phyloP scores from a whole-genome alignment of 2,113 vertebrate species.

The Xiphophorus couchianus region DNA sequence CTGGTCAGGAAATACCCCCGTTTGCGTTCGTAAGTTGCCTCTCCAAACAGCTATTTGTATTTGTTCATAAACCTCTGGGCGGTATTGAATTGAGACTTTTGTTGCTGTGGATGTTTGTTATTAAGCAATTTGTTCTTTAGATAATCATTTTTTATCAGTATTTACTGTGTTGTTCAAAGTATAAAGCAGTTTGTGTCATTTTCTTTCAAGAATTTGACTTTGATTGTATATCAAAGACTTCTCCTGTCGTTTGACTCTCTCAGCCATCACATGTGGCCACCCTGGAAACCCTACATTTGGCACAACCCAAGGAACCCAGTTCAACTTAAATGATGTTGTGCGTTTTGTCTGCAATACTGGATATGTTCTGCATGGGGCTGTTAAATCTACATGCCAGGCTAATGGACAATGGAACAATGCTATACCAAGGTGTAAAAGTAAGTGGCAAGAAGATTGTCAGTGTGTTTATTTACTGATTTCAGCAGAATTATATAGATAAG shows the following conservation, averaged over 20 bases:
- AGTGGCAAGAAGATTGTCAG: conserved; percentile 55
- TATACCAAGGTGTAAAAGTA: conserved; percentile 92
- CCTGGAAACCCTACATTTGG: conserved; percentile 93
- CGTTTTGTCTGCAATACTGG: conserved; percentile 91
- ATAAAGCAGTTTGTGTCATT: not conserved
- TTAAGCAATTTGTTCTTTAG: no score
- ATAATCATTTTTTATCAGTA: not conserved
- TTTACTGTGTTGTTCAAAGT: not conserved
- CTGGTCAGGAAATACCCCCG: conserved; percentile 94
- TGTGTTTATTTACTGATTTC: not conserved
- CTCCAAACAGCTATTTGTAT: not conserved
- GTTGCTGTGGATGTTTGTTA: not conserved
- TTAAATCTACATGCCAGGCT: conserved; percentile 88
- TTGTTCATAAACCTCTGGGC: not conserved
- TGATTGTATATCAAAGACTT: not conserved
- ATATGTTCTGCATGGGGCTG: conserved; percentile 86
- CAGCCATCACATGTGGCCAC: conserved; percentile 97
- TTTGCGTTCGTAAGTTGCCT: conserved; percentile 95
- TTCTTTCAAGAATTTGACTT: not conserved
- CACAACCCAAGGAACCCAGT: conserved; percentile 91
- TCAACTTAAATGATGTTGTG: conserved; percentile 93
- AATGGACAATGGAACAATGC: conserved; percentile 94
- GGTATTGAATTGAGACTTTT: not conserved
- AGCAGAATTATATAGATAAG: not conserved
- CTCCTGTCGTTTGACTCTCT: not conserved